Evolutionary conservation across 64 coral and sea anemone genomes (phyloP), one percentile per base, ranked within the genome.

Genomic region (Porites australiensis): DNA sequence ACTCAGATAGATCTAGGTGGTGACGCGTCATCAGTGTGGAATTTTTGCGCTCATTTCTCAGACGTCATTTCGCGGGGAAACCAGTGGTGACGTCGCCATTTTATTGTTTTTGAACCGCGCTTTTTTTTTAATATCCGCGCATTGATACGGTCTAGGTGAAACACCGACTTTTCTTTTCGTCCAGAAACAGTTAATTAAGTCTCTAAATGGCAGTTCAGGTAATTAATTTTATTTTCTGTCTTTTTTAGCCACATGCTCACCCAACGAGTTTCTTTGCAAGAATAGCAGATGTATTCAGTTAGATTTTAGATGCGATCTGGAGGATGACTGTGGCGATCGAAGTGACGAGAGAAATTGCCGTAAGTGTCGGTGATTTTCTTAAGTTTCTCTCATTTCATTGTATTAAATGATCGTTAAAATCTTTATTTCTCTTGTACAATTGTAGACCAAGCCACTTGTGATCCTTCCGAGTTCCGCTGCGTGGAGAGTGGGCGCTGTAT

Each of bases 271-370:
- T 89, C 88, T 76, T n/a, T 99, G 98, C 60, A 49, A 63, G 13
- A 96, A 99, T 78, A 88, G 94, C 5, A 20, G 69, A 15, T 99
- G 98, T 78, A 49, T 99, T 53, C 60, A 75, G 7, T 14, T 43
- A 19, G 88, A 90, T 15, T 94, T 96, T 27, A n/a, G 44, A 27
- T 99, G 98, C 82, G 98, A 99, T 60, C 72, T 71, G 69, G 92
- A 94, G 14, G 91, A 96, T 61, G 94, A 99, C 57, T 99, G 98
- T 21, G 90, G 72, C 21, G 98, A 99, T 85, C 79, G 82, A 20
- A 94, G 91, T 48, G 98, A 99, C 79, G 98, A 99, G 80, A 18
- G 61, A 19, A 86, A 77, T 43, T 99, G 98, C 88, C 88, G 98
- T 99, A 52, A 96, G 98, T 99, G 12, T 84, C 37, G 0, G 27